Base-by-base conservation (phyloP, 30 jellyfish, hydroid and myxozoan species). In the Sanderia malayensis region DNA sequence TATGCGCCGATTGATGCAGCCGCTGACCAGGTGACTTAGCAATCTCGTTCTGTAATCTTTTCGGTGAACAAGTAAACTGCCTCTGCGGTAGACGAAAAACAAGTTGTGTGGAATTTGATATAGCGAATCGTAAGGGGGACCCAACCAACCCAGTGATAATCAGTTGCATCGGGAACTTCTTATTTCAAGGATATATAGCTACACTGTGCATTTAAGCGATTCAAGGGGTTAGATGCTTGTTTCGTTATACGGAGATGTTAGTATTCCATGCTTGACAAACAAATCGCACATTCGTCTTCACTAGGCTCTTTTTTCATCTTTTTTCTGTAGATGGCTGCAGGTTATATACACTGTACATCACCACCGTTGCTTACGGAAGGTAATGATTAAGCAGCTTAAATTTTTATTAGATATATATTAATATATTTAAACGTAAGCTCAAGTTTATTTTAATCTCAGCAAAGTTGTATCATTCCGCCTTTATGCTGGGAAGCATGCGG, bases 1-100 rank as follows among this genome's bases (percentile, higher is more conserved):
- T 89, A 63, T 76, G 93, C 83, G n/a, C 86, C 94, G n/a, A 70
- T 82, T 44, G 97, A 89, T 77, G 87, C 70, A 18, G 88, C 97
- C 21, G 97, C 88, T n/a, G 97, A 89, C 55, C 91, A 89, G 97
- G 97, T 89, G 61, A 19, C 17, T 25, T 11, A 30, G 25, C 13
- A 25, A 24, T 41, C 46, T 46, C 13, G 17, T 44, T 18, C 23
- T 11, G 1, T 57, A 64, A 7, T 55, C 18, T 20, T n/a, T 28
- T 2, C 18, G 18, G 11, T 37, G 4, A 34, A 46, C 37, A 6
- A 6, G 55, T 41, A 6, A 8, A 41, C 15, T 15, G 11, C 8
- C 15, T 41, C 55, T 6, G 8, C 15, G 55, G 15, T 6, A 15
- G 55, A 41, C 15, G 55, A 41, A 41, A 41, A 41, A 41, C 15